Evolutionary conservation across 2,888 invertebrate genomes (phyloP).

Genomic region (Odontocolon sp.): DNA sequence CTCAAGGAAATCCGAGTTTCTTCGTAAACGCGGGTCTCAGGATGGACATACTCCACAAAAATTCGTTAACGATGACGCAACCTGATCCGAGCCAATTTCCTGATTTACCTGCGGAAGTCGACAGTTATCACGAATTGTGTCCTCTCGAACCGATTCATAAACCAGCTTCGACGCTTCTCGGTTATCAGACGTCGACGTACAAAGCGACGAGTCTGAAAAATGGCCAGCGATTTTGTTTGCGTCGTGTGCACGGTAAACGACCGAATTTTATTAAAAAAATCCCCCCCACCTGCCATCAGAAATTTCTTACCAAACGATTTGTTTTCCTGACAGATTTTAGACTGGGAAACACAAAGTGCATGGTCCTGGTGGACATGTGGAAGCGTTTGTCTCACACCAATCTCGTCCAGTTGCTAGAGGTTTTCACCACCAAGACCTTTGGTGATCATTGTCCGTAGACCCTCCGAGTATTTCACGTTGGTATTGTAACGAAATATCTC

Average conservation of each 20-base stretch:
- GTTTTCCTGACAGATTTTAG: conserved; percentile 86
- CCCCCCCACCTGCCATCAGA: no score
- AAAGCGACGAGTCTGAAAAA: conserved; percentile 94
- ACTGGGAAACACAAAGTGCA: conserved; percentile 91
- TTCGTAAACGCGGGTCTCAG: conserved; percentile 93
- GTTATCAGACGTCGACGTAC: conserved; percentile 92
- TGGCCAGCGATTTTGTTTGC: conserved; percentile 92
- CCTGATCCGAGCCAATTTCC: conserved; percentile 86
- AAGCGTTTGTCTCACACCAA: conserved; percentile 97
- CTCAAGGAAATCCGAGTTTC: conserved; percentile 84
- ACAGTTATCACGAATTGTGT: conserved; percentile 93
- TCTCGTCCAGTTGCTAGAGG: conserved; percentile 94
- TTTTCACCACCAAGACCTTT: conserved; percentile 97
- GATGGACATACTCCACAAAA: conserved; percentile 88
- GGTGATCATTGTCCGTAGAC: conserved; percentile 93
- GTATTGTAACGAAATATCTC: neutral
- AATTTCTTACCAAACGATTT: no score
- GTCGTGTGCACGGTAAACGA: conserved; percentile 90
- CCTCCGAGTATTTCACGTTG: conserved; percentile 41
- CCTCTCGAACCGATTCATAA: conserved; percentile 89
- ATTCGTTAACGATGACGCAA: conserved; percentile 88
- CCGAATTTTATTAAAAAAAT: no score
- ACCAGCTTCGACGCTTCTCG: conserved; percentile 87
- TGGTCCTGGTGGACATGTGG: conserved; percentile 95
- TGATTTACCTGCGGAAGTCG: conserved; percentile 93